Conservation (phyloP, 2,797 vertebrate species). For the Cottoperca gobio region DNA sequence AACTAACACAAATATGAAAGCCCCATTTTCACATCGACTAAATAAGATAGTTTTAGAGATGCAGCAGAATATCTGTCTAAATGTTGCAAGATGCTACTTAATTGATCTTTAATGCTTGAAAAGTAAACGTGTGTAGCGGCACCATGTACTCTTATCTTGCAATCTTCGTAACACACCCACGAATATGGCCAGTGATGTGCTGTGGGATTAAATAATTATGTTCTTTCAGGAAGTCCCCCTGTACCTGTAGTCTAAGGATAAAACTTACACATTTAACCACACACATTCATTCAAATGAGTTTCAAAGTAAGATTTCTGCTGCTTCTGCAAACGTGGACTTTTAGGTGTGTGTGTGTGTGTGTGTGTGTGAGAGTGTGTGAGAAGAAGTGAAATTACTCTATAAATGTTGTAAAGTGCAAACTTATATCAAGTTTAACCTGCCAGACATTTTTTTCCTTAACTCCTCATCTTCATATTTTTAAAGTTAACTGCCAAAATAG, state of each 20-base stretch:
- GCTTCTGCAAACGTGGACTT: neutral
- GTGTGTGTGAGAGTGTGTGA: too few relatives aligned
- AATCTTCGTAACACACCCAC: conserved; percentile 20
- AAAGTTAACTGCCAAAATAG: conserved; percentile 54
- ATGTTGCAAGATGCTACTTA: neutral
- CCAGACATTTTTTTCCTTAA: conserved; percentile 5
- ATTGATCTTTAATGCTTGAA: conserved; percentile 8
- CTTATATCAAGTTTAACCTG: conserved; percentile 8
- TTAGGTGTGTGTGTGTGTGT: too few relatives aligned
- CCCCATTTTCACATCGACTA: conserved; percentile 14
- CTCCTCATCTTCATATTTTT: conserved; percentile 65
- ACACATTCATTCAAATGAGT: neutral
- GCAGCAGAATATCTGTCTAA: conserved; percentile 2
- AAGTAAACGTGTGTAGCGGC: conserved; percentile 18
- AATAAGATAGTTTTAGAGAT: neutral
- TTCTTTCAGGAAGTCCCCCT: conserved; percentile 18
- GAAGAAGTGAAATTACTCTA: neutral
- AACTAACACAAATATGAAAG: neutral
- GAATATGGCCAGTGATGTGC: conserved; percentile 3
- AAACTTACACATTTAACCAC: neutral
- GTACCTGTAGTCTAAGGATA: neutral
- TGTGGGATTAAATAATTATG: conserved; percentile 7
- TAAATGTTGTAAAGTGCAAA: conserved; percentile 13
- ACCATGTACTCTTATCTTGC: conserved; percentile 1
- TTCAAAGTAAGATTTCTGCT: conserved; percentile 20